phyloP scores from a whole-genome alignment of 2,113 vertebrate species.

The Naja naja region DNA sequence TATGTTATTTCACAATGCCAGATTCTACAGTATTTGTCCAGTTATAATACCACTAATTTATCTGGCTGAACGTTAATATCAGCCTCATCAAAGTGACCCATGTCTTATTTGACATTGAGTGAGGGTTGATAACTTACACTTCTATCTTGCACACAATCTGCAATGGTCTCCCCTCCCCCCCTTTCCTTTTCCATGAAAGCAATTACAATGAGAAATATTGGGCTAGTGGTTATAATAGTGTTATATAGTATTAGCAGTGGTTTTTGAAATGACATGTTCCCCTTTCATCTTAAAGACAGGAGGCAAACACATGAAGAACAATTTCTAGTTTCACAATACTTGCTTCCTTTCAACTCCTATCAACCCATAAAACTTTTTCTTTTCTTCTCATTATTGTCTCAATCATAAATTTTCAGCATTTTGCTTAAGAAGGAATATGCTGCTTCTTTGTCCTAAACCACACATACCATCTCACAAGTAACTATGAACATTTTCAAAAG shows the following conservation, averaged over 20 bases:
- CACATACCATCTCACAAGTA: background rate
- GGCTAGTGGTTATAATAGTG: background rate
- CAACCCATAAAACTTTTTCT: background rate
- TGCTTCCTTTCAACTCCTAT: background rate
- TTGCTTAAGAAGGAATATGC: background rate
- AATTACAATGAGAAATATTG: constrained; percentile 34
- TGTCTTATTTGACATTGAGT: constrained; percentile 55
- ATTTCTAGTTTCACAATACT: background rate
- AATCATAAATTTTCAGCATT: background rate
- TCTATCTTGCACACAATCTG: constrained; percentile 31
- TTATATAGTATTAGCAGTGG: background rate
- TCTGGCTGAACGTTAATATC: constrained; percentile 56
- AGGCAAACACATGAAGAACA: background rate
- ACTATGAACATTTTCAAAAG: background rate
- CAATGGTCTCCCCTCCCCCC: background rate
- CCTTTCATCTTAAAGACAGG: background rate
- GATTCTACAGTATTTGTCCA: constrained; percentile 34
- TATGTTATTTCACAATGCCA: constrained; percentile 43
- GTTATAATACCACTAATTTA: constrained; percentile 57
- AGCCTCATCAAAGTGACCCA: constrained; percentile 53
- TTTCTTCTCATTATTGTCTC: background rate
- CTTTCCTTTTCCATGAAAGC: background rate
- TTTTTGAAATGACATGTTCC: background rate
- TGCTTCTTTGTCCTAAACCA: background rate
- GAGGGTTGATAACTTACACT: constrained; percentile 52